These are phyloP conservation scores for Dicentrarchus labrax DNA, from an alignment of 2,113 vertebrate genomes.

Conservation along the genomic window DNA sequence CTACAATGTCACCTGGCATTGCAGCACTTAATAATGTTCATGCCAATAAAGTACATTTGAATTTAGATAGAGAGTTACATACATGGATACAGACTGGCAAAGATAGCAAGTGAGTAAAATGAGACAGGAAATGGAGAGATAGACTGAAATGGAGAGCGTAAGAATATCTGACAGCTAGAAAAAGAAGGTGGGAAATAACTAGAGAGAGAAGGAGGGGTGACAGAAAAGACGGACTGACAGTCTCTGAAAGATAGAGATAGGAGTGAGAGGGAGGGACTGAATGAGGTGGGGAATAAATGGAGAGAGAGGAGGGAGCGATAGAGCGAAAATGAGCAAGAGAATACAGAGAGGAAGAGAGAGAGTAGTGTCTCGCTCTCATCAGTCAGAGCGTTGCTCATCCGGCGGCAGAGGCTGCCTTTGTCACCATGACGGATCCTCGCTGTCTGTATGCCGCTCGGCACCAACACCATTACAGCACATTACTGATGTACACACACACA, in stretches of 20 bases:
- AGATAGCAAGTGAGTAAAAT: constrained; percentile 46
- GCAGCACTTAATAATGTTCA: not conserved
- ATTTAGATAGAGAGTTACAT: constrained; percentile 16
- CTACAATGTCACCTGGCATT: not conserved
- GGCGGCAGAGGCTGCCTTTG: constrained; percentile 74
- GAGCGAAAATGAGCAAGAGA: constrained; percentile 60
- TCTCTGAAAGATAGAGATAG: constrained; percentile 56
- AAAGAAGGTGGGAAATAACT: constrained; percentile 50
- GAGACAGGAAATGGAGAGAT: constrained; percentile 53
- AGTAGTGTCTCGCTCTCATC: constrained; percentile 78
- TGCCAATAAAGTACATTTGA: constrained; percentile 34
- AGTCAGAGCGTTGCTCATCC: constrained; percentile 80
- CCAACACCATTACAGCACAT: constrained; percentile 68
- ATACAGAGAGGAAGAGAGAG: constrained; percentile 45
- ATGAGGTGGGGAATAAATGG: constrained; percentile 65
- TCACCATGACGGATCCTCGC: constrained; percentile 77
- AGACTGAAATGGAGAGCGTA: constrained; percentile 55
- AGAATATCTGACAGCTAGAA: constrained; percentile 51
- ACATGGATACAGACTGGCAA: constrained; percentile 29
- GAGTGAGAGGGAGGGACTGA: constrained; percentile 59
- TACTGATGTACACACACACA: constrained; percentile 51
- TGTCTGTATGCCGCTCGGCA: constrained; percentile 63
- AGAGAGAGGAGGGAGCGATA: constrained; percentile 46
- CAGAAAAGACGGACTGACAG: constrained; percentile 48
- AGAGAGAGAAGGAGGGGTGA: constrained; percentile 28